Percentiles rank a stretch among this genome's conserved stretches.
Conservation (phyloP, 2,888 invertebrate genomes). For the Celastrina argiolus region DNA sequence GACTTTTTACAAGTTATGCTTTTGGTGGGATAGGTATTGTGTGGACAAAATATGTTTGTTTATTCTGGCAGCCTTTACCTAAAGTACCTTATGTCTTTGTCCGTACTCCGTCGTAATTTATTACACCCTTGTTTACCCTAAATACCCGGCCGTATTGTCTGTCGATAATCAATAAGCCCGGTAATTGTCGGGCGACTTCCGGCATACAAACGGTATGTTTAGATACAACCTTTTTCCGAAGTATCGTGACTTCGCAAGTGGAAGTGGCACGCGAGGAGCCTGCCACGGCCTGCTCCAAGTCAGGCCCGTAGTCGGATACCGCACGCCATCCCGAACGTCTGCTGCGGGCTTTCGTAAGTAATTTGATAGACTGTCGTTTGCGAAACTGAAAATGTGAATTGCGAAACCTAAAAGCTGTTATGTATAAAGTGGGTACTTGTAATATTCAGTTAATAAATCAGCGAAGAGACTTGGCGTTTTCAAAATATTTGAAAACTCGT, state of each 20-base stretch:
- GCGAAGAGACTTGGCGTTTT: too few relatives aligned
- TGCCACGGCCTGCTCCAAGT: slow-evolving; percentile 47
- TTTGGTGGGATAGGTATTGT: too few relatives aligned
- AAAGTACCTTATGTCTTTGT: too few relatives aligned
- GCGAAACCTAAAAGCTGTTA: too few relatives aligned
- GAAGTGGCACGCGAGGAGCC: slow-evolving; percentile 68
- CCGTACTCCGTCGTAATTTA: not conserved
- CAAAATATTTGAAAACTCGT: too few relatives aligned
- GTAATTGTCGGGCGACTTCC: slow-evolving; percentile 12
- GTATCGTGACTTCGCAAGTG: slow-evolving; percentile 63
- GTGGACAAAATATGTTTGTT: too few relatives aligned
- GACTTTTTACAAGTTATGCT: too few relatives aligned
- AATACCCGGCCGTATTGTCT: not conserved
- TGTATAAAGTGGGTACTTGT: too few relatives aligned
- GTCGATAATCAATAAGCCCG: slow-evolving; percentile 27
- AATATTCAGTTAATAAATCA: too few relatives aligned
- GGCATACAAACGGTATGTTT: slow-evolving; percentile 33
- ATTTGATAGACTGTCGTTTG: not conserved
- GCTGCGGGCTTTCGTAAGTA: not conserved
- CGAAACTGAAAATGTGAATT: not conserved
- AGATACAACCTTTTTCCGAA: slow-evolving; percentile 32
- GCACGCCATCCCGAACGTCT: slow-evolving; percentile 49
- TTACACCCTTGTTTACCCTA: slow-evolving; percentile 5
- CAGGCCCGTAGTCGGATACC: slow-evolving; percentile 51
- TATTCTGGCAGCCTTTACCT: too few relatives aligned